Conservation (phyloP, 2,888 invertebrate genomes). For the Digitonthophagus gazella region DNA sequence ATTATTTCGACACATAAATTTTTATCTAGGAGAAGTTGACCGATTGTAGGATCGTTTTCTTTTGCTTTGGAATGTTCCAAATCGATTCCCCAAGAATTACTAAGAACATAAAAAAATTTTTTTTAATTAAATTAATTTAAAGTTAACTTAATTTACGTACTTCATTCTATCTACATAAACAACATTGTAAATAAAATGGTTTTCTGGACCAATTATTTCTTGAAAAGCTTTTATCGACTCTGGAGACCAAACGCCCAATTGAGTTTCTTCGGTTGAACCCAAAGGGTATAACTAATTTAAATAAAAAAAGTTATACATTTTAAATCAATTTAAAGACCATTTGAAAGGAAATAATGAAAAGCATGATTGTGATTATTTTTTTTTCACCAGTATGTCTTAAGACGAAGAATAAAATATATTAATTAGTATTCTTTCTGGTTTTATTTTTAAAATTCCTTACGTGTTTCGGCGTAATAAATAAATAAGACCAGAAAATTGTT, state of each 20-base stretch:
- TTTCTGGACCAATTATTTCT: background rate
- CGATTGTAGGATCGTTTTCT: background rate
- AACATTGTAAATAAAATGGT: background rate
- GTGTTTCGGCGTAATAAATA: too few relatives aligned
- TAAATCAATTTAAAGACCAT: too few relatives aligned
- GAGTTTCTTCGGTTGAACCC: background rate
- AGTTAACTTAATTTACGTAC: background rate
- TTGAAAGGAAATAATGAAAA: too few relatives aligned
- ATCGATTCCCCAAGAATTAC: background rate
- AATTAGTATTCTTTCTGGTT: too few relatives aligned
- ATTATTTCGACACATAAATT: constrained; percentile 23
- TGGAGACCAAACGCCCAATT: background rate
- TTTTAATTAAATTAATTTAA: too few relatives aligned
- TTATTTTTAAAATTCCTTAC: too few relatives aligned
- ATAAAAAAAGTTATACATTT: too few relatives aligned
- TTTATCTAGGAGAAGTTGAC: background rate
- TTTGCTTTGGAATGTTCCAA: background rate
- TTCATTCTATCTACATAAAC: background rate
- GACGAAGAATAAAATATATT: too few relatives aligned
- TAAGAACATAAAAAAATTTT: background rate
- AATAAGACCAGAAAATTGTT: too few relatives aligned
- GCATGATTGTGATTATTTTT: too few relatives aligned
- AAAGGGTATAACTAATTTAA: background rate
- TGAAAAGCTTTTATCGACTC: background rate
- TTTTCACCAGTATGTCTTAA: too few relatives aligned